phyloP scores from a whole-genome alignment of 2,113 vertebrate genomes.

The Delphinus delphis region DNA sequence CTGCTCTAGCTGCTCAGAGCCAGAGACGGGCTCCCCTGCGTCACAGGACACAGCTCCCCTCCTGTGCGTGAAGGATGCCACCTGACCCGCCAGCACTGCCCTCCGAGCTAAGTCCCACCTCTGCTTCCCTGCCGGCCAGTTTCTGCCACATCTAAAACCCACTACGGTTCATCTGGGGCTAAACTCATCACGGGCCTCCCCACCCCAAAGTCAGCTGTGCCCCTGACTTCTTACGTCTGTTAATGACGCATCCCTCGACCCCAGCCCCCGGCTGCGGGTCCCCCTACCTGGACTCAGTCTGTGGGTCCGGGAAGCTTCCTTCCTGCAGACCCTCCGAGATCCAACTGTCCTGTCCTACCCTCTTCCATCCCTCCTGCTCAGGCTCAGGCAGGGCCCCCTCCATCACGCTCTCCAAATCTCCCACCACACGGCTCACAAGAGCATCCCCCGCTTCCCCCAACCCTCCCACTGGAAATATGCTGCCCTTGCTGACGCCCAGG shows the following conservation, averaged over 20 bases:
- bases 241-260: not conserved
- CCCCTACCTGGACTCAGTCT: not conserved
- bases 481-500: no score
- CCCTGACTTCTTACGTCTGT: not conserved
- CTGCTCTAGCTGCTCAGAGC: not conserved
- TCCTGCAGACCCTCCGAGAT: not conserved
- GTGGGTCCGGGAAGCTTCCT: not conserved
- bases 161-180: not conserved
- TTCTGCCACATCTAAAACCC: not conserved
- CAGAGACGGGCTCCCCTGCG: fast-evolving
- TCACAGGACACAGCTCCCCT: no score
- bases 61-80: not conserved
- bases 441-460: not conserved
- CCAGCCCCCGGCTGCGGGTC: not conserved
- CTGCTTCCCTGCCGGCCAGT: not conserved
- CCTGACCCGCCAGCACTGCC: fast-evolving
- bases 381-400: not conserved
- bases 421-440: not conserved
- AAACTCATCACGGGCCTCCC: not conserved
- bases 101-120: not conserved
- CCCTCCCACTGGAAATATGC: not conserved
- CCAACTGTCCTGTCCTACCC: not conserved
- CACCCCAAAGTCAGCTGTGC: not conserved
- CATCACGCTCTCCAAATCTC: not conserved
- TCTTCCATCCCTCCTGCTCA: not conserved